These are phyloP conservation scores for Atherinosoma microstoma DNA, from an alignment of 2,797 vertebrate genomes.

Conservation along the genomic window DNA sequence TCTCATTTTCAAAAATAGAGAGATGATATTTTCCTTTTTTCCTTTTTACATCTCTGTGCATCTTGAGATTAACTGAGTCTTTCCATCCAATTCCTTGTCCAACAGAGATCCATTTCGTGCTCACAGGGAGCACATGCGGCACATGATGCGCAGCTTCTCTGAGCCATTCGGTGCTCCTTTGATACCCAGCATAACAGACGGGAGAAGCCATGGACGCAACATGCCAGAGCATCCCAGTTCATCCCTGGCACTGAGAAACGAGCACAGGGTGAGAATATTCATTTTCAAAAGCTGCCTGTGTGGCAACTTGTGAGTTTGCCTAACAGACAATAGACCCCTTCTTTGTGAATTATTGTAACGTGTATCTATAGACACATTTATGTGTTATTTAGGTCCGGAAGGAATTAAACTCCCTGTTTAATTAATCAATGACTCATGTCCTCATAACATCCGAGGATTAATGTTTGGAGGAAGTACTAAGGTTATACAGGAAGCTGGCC, in stretches of 20 bases:
- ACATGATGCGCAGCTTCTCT: conserved; percentile 90
- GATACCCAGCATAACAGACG: conserved; percentile 82
- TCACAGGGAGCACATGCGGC: conserved; percentile 87
- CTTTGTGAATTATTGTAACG: not conserved
- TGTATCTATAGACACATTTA: not conserved
- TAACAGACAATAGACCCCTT: not conserved
- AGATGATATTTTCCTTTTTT: not conserved
- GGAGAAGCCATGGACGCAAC: conserved; percentile 45
- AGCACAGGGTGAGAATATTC: conserved; percentile 83
- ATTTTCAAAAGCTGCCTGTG: conserved; percentile 4
- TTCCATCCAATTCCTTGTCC: conserved; percentile 39
- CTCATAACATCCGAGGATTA: conserved; percentile 15
- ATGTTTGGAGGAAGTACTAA: conserved; percentile 49
- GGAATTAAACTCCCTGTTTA: not conserved
- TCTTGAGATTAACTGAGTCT: not conserved
- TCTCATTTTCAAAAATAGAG: conserved; percentile 1
- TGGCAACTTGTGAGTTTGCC: not conserved
- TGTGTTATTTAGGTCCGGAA: not conserved
- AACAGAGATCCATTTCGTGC: conserved; percentile 88
- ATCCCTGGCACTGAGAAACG: conserved; percentile 64
- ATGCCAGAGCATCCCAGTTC: conserved; percentile 51
- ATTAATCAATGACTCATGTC: not conserved
- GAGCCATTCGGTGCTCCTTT: conserved; percentile 86
- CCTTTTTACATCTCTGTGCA: not conserved
- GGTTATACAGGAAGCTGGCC: conserved; percentile 62